Conservation (phyloP, 2,797 vertebrate genomes). For the Octomys mimax region DNA sequence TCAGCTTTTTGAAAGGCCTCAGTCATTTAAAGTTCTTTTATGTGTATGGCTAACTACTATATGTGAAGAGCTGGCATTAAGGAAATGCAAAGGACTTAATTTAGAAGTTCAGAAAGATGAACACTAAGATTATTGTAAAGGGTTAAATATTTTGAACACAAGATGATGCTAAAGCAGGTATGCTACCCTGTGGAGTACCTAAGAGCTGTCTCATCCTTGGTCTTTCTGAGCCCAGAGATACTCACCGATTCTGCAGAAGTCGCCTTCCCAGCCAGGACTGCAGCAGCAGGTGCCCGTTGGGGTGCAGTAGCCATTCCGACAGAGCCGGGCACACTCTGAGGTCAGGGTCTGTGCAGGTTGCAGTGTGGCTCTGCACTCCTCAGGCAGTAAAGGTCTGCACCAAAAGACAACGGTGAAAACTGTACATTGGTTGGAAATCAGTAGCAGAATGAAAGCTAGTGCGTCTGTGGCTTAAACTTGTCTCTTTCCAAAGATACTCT, state of each 20-base stretch:
- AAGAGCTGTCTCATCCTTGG: background rate
- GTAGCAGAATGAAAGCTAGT: background rate
- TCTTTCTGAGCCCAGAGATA: slow-evolving; percentile 58
- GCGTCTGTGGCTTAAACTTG: background rate
- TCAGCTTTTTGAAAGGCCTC: slow-evolving; percentile 17
- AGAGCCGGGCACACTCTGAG: slow-evolving; percentile 96
- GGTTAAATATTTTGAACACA: background rate
- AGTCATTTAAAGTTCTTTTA: background rate
- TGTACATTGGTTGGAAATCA: slow-evolving; percentile 45
- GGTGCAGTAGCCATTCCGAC: slow-evolving; percentile 97
- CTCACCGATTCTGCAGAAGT: slow-evolving; percentile 96
- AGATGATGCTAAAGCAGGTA: background rate
- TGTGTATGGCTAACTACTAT: background rate
- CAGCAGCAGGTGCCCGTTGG: slow-evolving; percentile 98
- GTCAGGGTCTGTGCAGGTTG: slow-evolving; percentile 94
- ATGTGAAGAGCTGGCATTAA: background rate
- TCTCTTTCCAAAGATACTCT: slow-evolving; percentile 28
- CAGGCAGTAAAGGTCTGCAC: slow-evolving; percentile 94
- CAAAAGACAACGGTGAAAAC: slow-evolving; percentile 54
- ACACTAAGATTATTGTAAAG: background rate
- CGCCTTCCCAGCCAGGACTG: slow-evolving; percentile 97
- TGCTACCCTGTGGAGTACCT: background rate
- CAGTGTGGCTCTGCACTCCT: slow-evolving; percentile 95
- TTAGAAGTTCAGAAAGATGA: background rate
- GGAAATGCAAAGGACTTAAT: slow-evolving; percentile 27